A percentile compares a stretch with the other conserved stretches of the same genome.
These are phyloP conservation scores for Pectinophora gossypiella DNA, from an alignment of 1,140 invertebrate species.

Conservation along the genomic window DNA sequence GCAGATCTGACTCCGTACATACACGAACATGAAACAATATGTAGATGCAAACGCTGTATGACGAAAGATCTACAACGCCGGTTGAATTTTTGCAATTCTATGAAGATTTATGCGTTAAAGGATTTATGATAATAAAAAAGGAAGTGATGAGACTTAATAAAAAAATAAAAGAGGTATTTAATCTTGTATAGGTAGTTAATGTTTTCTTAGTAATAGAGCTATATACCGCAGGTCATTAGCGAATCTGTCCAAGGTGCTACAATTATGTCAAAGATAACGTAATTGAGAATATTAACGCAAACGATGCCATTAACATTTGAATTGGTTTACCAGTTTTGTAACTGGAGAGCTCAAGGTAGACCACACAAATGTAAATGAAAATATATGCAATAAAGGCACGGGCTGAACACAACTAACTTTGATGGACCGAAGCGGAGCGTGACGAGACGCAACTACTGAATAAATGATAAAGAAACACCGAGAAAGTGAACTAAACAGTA, in stretches of 20 bases:
- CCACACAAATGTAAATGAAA: not conserved
- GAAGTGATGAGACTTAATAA: too few relatives aligned
- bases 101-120: too few relatives aligned
- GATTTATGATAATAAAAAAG: too few relatives aligned
- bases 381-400: slow-evolving; percentile 2
- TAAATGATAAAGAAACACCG: slow-evolving; percentile 29
- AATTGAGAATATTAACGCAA: not conserved
- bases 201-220: too few relatives aligned
- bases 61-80: too few relatives aligned
- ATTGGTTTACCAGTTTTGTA: not conserved
- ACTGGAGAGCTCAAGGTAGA: not conserved
- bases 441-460: slow-evolving; percentile 36
- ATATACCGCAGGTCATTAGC: not conserved
- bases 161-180: too few relatives aligned
- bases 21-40: too few relatives aligned
- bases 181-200: too few relatives aligned
- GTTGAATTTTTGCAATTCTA: too few relatives aligned
- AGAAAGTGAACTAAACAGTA: slow-evolving; percentile 18
- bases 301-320: not conserved
- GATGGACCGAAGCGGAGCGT: slow-evolving; percentile 30
- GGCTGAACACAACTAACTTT: not conserved
- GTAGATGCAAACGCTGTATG: too few relatives aligned
- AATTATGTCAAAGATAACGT: not conserved
- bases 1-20: not conserved
- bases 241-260: not conserved